A percentile compares a stretch with the other conserved stretches of the same genome.
Evolutionary conservation across 1,140 invertebrate species (phyloP).

Genomic region (Halesus radiatus): DNA sequence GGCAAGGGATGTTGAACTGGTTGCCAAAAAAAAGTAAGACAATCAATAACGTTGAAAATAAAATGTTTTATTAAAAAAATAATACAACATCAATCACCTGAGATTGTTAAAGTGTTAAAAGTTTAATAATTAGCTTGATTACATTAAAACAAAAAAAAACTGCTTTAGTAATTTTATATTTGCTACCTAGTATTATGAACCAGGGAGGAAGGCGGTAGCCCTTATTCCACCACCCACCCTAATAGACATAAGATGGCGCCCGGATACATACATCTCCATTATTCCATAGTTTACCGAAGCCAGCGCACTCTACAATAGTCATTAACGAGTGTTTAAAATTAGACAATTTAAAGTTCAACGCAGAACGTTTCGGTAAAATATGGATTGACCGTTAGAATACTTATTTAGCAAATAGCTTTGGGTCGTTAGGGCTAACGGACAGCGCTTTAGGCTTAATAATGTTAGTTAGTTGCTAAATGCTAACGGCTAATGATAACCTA

Average conservation of each 20-base stretch:
- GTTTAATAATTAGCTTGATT: too few species aligned
- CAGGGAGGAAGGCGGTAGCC: background rate
- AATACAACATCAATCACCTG: too few species aligned
- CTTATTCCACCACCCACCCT: constrained; percentile 9
- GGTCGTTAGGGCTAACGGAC: background rate
- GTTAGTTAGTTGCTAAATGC: background rate
- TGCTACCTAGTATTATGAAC: too few species aligned
- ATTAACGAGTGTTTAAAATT: constrained; percentile 56
- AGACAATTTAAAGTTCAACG: constrained; percentile 32
- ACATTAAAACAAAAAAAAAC: too few species aligned
- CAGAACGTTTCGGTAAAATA: constrained; percentile 21
- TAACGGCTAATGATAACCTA: background rate
- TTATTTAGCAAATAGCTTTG: constrained; percentile 18
- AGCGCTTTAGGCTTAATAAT: background rate
- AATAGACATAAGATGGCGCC: constrained; percentile 56
- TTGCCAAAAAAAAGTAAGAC: too few species aligned
- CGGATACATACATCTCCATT: constrained; percentile 55
- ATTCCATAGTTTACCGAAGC: constrained; percentile 53
- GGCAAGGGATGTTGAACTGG: too few species aligned
- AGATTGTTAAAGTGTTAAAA: too few species aligned
- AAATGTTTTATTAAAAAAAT: too few species aligned
- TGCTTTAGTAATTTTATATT: too few species aligned
- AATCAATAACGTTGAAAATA: too few species aligned
- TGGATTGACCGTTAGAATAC: constrained; percentile 24
- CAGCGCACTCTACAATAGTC: constrained; percentile 47